Evolutionary conservation across 2,113 vertebrate species (phyloP).

Genomic region (Sturnira hondurensis): DNA sequence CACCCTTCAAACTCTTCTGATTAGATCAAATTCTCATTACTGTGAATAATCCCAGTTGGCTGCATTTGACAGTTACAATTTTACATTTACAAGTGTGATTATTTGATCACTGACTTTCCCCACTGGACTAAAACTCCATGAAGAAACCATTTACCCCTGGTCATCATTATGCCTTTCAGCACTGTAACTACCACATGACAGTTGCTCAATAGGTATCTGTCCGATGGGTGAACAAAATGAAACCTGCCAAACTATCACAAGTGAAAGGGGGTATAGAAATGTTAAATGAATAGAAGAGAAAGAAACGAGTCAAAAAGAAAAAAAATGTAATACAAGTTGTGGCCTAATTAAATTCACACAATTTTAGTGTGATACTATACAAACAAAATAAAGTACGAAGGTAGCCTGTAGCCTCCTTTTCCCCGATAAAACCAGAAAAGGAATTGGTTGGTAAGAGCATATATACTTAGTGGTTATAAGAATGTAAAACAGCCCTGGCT

Average conservation of each 20-base stretch:
- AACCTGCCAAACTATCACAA: not conserved
- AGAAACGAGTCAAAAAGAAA: not conserved
- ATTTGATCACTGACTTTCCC: not conserved
- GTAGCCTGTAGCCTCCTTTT: not conserved
- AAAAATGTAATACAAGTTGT: not conserved
- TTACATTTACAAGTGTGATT: slow-evolving; percentile 1
- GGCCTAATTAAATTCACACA: not conserved
- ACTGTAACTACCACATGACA: not conserved
- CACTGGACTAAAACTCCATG: not conserved
- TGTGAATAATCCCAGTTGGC: not conserved
- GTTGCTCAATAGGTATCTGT: not conserved
- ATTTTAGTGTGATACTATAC: not conserved
- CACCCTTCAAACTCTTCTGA: not conserved
- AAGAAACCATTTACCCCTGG: not conserved
- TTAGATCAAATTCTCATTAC: slow-evolving; percentile 2
- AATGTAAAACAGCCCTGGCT: not conserved
- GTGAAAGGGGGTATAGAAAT: not conserved
- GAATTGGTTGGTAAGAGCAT: not conserved
- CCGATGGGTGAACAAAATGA: not conserved
- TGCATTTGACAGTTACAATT: not conserved
- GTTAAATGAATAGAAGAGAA: not conserved
- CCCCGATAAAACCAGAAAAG: slow-evolving; percentile 3
- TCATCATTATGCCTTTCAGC: not conserved
- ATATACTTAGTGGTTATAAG: not conserved
- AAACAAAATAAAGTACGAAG: not conserved